Evolutionary conservation across 2,113 vertebrate genomes (phyloP), one percentile per base, ranked within the genome.

Genomic region (Notothenia coriiceps): DNA sequence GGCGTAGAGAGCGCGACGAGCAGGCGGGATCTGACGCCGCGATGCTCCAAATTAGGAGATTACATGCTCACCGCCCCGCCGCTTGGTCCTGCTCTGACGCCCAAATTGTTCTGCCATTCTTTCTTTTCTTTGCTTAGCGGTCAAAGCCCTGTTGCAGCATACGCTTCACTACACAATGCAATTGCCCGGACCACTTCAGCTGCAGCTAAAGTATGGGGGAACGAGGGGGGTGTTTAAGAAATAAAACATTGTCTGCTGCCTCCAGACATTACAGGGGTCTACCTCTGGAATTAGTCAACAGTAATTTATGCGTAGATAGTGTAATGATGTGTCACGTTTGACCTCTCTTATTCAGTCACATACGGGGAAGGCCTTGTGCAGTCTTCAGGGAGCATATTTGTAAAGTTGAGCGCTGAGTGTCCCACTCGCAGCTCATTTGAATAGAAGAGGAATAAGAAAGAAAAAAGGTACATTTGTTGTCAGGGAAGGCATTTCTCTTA

Each of bases 31-130:
- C 81, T 76, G 79, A 85, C 22, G 88, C 82, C 20, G 88, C 82
- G 85, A 93, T 92, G 89, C 92, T 92, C 93, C 92, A 93, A 93
- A 95, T 94, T 92, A 94, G 91, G 87, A 87, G 90, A 95, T 95
- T 94, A 94, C 95, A 93, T 82, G 90, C 89, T 88, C 77, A 10
- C 74, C 57, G 86, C 90, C 77, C 54, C 64, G 55, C 54, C 20
- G 49, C 84, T 86, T 90, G 87, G 86, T 89, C 82, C 79, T 82
- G 85, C 76, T 74, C 62, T 10, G 61, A 10, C 63, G 62, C 77
- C 56, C 90, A 92, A 88, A 94, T 93, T 92, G 90, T 89, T 91
- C 88, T 84, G 89, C 88, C 72, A 87, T 87, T 88, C 80, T 88
- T 57, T 89, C 79, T 87, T 70, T 90, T 92, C 85, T 82, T 74